These are phyloP conservation scores for Drosophila infuscata DNA, from an alignment of 2,888 invertebrate species.

Conservation along the genomic window DNA sequence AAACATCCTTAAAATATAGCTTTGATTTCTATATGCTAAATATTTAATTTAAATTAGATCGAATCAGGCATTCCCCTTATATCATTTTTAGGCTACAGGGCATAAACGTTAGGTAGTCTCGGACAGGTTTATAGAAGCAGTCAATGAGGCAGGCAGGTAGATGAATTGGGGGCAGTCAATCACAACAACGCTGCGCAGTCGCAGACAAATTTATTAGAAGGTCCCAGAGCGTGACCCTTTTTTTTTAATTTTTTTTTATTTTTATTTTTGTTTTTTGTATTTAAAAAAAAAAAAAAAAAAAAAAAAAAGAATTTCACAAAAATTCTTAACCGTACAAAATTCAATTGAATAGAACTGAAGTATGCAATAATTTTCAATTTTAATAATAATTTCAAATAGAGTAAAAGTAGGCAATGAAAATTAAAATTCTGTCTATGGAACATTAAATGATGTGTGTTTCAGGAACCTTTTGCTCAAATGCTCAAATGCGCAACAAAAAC, in stretches of 20 bases:
- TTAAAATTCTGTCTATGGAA: neutral
- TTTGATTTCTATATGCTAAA: neutral
- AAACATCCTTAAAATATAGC: no score
- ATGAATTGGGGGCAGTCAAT: conserved; percentile 70
- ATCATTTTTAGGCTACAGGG: neutral
- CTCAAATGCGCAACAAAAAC: conserved; percentile 64
- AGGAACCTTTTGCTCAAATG: conserved; percentile 37
- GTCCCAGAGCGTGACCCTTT: conserved; percentile 63
- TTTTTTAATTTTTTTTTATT: conserved; percentile 35
- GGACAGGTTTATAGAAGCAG: conserved; percentile 23
- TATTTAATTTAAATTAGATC: neutral
- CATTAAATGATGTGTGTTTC: conserved; percentile 15
- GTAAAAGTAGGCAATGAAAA: neutral
- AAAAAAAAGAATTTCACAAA: neutral
- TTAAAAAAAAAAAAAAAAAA: no score
- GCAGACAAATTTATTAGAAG: conserved; percentile 73
- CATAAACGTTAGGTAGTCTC: conserved; percentile 41
- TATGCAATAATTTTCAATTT: neutral
- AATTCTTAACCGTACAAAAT: neutral
- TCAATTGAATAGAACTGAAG: neutral
- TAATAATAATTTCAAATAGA: neutral
- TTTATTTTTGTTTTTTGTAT: conserved; percentile 34
- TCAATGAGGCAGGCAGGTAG: conserved; percentile 47
- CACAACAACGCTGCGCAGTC: conserved; percentile 52
- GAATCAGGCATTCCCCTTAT: neutral